These are phyloP conservation scores for Brachyhypopomus occidentalis DNA, from an alignment of 2,113 vertebrate genomes.

Conservation along the genomic window DNA sequence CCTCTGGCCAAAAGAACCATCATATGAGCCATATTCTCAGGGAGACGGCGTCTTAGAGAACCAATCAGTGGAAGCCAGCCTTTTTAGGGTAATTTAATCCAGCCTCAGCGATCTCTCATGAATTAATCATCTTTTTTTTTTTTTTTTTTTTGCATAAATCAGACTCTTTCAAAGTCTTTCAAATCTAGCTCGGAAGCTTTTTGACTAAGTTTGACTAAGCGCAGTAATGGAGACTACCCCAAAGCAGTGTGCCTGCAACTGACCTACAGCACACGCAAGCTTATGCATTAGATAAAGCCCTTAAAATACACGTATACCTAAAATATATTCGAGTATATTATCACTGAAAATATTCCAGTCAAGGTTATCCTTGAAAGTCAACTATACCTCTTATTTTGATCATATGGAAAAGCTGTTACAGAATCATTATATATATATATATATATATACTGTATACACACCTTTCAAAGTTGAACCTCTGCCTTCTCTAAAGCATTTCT, in stretches of 20 bases:
- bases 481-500: background rate
- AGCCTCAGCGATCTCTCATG: slow-evolving; percentile 14
- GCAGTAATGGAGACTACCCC: background rate
- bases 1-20: slow-evolving; percentile 28
- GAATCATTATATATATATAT: background rate
- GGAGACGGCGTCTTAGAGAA: slow-evolving; percentile 20
- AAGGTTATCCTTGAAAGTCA: too few relatives aligned
- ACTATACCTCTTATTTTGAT: background rate
- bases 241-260: background rate
- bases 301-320: background rate
- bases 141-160: slow-evolving; percentile 27
- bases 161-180: slow-evolving; percentile 28
- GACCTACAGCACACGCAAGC: too few relatives aligned
- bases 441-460: background rate
- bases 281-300: too few relatives aligned
- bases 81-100: slow-evolving; percentile 40
- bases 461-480: background rate
- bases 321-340: background rate
- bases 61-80: slow-evolving; percentile 20
- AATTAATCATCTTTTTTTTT: slow-evolving; percentile 30
- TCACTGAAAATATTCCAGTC: too few relatives aligned
- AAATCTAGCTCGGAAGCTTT: slow-evolving; percentile 5
- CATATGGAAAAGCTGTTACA: background rate
- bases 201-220: slow-evolving; percentile 20
- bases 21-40: slow-evolving; percentile 24